Conservation (phyloP, 2,113 vertebrate genomes). For the Sakesphorus luctuosus region DNA sequence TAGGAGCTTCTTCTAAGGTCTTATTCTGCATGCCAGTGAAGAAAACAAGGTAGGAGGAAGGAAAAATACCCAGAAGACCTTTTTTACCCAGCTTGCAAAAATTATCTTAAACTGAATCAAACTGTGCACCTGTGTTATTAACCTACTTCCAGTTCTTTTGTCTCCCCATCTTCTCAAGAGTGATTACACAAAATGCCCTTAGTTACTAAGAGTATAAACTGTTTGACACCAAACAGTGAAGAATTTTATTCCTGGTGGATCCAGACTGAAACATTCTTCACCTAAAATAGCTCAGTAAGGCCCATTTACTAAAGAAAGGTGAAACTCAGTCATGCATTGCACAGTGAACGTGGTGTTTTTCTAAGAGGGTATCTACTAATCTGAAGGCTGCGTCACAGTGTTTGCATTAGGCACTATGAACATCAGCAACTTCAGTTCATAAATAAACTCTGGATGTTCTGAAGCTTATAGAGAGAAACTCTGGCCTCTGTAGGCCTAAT, state of each 20-base stretch:
- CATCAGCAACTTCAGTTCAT: background rate
- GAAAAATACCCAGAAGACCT: fast-evolving
- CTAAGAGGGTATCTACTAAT: background rate
- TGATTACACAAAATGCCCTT: background rate
- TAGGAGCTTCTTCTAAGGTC: background rate
- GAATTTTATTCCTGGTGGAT: background rate
- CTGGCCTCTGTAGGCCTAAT: background rate
- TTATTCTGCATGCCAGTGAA: background rate
- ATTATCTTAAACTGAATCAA: background rate
- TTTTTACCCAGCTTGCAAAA: background rate
- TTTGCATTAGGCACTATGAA: background rate
- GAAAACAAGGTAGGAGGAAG: background rate
- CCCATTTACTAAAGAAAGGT: background rate
- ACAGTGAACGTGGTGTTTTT: background rate
- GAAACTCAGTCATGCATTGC: background rate
- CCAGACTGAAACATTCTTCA: background rate
- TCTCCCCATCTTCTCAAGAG: background rate
- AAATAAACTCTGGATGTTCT: background rate
- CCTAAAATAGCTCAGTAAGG: background rate
- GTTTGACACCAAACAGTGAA: background rate
- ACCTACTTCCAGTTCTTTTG: background rate
- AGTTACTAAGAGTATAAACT: background rate
- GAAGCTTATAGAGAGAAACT: background rate
- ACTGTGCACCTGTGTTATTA: background rate
- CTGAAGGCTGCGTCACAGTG: background rate